Conservation (phyloP, 2,113 vertebrate genomes). For the Isurus oxyrinchus region DNA sequence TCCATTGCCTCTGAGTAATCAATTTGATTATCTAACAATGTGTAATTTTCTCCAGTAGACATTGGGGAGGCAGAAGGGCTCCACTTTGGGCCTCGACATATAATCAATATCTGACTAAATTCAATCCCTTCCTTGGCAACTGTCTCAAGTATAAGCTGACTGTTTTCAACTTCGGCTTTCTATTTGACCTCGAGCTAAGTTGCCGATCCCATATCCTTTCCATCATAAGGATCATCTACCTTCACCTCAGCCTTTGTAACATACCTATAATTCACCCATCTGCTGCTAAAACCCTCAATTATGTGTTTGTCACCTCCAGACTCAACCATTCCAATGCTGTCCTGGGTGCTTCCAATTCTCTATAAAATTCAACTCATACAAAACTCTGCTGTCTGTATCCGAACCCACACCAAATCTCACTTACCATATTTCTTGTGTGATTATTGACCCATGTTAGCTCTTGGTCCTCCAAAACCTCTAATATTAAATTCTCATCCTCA, state of each 20-base stretch:
- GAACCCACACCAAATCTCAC: too few species aligned
- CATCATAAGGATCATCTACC: background rate
- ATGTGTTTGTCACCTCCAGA: background rate
- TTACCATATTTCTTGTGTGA: too few species aligned
- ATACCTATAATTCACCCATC: background rate
- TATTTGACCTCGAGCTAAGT: background rate
- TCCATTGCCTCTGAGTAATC: background rate
- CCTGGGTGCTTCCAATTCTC: background rate
- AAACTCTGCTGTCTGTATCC: too few species aligned
- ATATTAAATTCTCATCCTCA: too few species aligned
- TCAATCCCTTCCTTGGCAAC: background rate
- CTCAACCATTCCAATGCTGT: background rate
- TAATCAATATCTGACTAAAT: background rate
- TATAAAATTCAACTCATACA: background rate
- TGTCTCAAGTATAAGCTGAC: background rate
- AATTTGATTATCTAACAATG: background rate
- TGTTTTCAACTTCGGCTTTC: background rate
- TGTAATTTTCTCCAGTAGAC: background rate
- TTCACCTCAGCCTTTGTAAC: background rate
- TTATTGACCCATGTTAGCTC: too few species aligned
- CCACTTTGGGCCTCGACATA: background rate
- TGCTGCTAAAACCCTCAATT: background rate
- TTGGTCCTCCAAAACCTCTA: too few species aligned
- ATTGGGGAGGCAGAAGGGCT: background rate
- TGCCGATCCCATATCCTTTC: background rate